Base-by-base conservation (phyloP, 2,113 vertebrate genomes). In the Glaucomys volans region DNA sequence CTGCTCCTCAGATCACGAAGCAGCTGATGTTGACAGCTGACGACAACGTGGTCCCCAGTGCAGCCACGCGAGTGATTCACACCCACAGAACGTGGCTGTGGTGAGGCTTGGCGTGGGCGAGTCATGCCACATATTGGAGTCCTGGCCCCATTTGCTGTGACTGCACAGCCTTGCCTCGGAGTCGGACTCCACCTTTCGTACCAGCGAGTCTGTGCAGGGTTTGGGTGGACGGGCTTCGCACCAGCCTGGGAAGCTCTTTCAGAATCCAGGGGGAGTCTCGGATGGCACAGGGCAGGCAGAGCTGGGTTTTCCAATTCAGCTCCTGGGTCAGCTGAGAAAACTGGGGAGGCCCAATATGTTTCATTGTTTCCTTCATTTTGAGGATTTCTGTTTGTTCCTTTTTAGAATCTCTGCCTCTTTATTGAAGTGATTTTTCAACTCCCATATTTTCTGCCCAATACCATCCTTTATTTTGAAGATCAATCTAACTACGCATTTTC, bases 1-100 rank as follows among this genome's bases (percentile, higher is more conserved):
- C 98, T 98, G 93, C 79, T 97, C 35, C 95, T 97, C 93, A 97
- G 96, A 79, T 97, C 95, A 90, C 98, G 98, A 97, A 98, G 97
- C 97, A 95, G 79, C 92, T 97, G 81, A 97, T 93, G 95, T 57
- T 98, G 97, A 97, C 97, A 96, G 95, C 87, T 94, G 82, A 98
- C n/a, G 96, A 98, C 95, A 77, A 26, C 98, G 97, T 95, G 95
- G 92, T 94, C 94, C 96, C 97, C 30, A 79, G 95, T 50, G 94
- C 87, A 90, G 90, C 95, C 50, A 1, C 22, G 62, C 52, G 1
- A 97, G n/a, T 96, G 97, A 97, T 98, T 98, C 98, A 98, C 97
- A 95, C 94, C 93, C 35, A 47, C 64, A 91, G 96, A 98, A 97
- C 85, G 74, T 1, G 40, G 76, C 84, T 54, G 87, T 80, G 93